Percentiles rank a stretch among this genome's conserved stretches.
Conservation (phyloP, 2,797 vertebrate genomes). For the Capromys pilorides region DNA sequence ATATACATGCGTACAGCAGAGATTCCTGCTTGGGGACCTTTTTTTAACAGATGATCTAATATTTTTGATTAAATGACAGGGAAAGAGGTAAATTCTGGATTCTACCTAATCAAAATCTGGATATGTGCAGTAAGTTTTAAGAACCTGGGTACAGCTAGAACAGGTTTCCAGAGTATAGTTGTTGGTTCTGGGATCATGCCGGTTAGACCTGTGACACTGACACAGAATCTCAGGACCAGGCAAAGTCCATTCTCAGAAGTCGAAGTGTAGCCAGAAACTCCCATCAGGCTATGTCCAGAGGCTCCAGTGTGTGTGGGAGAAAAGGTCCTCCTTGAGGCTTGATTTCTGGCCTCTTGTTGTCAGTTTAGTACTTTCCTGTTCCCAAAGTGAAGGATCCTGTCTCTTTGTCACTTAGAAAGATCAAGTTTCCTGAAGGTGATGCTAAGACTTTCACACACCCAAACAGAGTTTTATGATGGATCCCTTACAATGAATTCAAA, state of each 20-base stretch:
- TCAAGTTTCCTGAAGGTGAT: background rate
- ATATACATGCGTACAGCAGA: background rate
- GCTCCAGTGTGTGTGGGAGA: background rate
- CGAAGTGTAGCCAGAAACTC: background rate
- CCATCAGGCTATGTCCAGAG: background rate
- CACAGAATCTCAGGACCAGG: background rate
- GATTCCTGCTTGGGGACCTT: background rate
- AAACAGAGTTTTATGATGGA: background rate
- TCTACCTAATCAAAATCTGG: background rate
- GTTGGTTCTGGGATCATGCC: background rate
- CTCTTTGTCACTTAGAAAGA: background rate
- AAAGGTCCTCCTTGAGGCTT: background rate
- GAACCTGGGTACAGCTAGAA: background rate
- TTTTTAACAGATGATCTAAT: background rate
- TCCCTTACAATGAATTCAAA: background rate
- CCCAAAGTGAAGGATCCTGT: background rate
- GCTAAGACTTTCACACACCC: background rate
- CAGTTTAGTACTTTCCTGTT: background rate
- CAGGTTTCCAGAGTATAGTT: background rate
- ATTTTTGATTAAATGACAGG: background rate
- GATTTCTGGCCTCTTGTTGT: background rate
- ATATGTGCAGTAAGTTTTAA: background rate
- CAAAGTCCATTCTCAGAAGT: background rate
- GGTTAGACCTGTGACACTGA: background rate
- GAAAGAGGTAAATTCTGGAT: background rate